Evolutionary conservation across 1,140 invertebrate genomes (phyloP), one percentile per base, ranked within the genome.

Genomic region (Pinna nobilis): DNA sequence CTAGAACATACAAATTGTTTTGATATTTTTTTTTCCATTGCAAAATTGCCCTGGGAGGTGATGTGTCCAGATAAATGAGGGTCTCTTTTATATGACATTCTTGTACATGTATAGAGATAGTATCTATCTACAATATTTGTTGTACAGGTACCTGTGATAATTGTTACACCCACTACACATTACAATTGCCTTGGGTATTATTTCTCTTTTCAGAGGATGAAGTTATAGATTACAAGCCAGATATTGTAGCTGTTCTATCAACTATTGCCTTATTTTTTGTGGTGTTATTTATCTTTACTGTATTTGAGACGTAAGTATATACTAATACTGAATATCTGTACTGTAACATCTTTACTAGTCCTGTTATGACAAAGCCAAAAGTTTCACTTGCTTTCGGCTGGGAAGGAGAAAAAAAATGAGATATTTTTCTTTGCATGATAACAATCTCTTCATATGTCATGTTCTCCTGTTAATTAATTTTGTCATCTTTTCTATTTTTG

Each of bases 231-330:
- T 74, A 74, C 23, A 74, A 47, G 35, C 94, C 94, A 2, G 95
- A 96, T 88, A 93, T 94, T 86, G 80, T 94, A 25, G 94, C 93
- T 44, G 91, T 94, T 35, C 93, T 93, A 92, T 93, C 93, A 15
- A 90, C 95, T 67, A 93, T 97, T 78, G 89, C 92, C 39, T 92
- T 94, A 1, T 97, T 97, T 87, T 96, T 96, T 88, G 92, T 95
- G 68, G 91, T 96, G 60, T 93, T 95, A 32, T 96, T 96, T 86
- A 95, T 96, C 87, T 97, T 97, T 89, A 94, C 96, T 72, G 91
- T 97, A 59, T 90, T 96, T 80, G 96, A 97, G 91, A 96, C 95
- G 93, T 94, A 80, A 83, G 82, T 83, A 28, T 13, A 28, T 53
- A 9, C 15, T 18, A 13, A 3, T 6, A 23, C 5, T 1, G 13